A percentile compares a stretch with the other conserved stretches of the same genome.
These are phyloP conservation scores for Alectoris magna DNA, from an alignment of 2,797 vertebrate species.

Conservation along the genomic window DNA sequence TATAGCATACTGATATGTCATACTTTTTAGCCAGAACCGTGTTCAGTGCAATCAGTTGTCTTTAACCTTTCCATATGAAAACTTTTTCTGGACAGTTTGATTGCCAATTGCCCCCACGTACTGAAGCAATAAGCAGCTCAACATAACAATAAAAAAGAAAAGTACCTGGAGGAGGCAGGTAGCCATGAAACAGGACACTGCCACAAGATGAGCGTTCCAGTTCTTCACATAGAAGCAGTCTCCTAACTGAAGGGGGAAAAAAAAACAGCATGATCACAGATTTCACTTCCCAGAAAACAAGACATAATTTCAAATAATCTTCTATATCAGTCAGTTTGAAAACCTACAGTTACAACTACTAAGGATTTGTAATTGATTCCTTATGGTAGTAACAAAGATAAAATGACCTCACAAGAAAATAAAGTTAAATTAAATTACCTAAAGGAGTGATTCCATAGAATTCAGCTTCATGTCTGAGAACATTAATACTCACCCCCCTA, in stretches of 20 bases:
- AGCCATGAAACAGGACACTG: constrained; percentile 97
- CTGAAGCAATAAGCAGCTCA: background rate
- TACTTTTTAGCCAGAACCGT: fast-evolving
- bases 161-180: constrained; percentile 96
- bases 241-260: constrained; percentile 83
- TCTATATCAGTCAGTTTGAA: background rate
- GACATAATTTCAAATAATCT: background rate
- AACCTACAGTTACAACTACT: background rate
- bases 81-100: background rate
- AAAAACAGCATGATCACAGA: background rate
- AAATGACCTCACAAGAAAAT: background rate
- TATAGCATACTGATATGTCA: background rate
- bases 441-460: constrained; percentile 98
- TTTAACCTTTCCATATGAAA: background rate
- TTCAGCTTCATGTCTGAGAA: constrained; percentile 96
- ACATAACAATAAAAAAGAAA: background rate
- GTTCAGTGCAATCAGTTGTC: background rate
- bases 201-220: constrained; percentile 97
- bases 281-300: background rate
- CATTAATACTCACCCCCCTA: constrained; percentile 95
- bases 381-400: background rate
- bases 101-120: background rate
- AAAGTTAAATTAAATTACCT: constrained; percentile 79
- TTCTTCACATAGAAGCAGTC: constrained; percentile 95
- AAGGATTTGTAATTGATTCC: background rate